phyloP scores from a whole-genome alignment of 2,797 vertebrate genomes.

The Anabacerthia variegaticeps region DNA sequence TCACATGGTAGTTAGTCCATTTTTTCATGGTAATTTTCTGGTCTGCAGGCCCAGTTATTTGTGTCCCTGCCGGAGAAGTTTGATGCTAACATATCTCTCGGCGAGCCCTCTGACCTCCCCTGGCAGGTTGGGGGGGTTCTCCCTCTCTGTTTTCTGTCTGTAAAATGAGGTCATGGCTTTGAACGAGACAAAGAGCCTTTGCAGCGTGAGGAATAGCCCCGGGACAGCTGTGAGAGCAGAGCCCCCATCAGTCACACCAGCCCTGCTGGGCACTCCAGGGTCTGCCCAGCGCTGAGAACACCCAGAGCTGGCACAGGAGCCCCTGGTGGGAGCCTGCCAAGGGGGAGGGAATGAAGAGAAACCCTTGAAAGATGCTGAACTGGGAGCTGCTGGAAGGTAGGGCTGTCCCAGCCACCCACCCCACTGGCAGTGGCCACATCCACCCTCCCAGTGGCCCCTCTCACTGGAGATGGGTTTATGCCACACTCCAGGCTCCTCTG shows the following conservation, averaged over 20 bases:
- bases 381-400: fast-evolving
- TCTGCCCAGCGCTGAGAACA: not conserved
- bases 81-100: constrained; percentile 17
- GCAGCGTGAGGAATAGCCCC: constrained; percentile 22
- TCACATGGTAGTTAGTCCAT: not conserved
- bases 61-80: constrained; percentile 2
- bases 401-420: fast-evolving
- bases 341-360: not conserved
- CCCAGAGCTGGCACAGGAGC: not conserved
- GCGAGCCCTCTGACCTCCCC: constrained; percentile 24
- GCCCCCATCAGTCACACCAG: not conserved
- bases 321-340: fast-evolving
- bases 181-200: constrained; percentile 49
- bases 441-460: not conserved
- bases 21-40: constrained; percentile 26
- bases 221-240: not conserved
- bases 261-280: too few species aligned
- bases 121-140: constrained; percentile 30
- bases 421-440: not conserved
- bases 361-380: fast-evolving
- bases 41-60: not conserved
- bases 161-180: constrained; percentile 38
- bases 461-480: fast-evolving
- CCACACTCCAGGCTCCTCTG: not conserved
- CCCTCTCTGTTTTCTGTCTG: constrained; percentile 47